Evolutionary conservation across 2,888 invertebrate genomes (phyloP), one percentile per base, ranked within the genome.

Genomic region (Digitonthophagus gazella): DNA sequence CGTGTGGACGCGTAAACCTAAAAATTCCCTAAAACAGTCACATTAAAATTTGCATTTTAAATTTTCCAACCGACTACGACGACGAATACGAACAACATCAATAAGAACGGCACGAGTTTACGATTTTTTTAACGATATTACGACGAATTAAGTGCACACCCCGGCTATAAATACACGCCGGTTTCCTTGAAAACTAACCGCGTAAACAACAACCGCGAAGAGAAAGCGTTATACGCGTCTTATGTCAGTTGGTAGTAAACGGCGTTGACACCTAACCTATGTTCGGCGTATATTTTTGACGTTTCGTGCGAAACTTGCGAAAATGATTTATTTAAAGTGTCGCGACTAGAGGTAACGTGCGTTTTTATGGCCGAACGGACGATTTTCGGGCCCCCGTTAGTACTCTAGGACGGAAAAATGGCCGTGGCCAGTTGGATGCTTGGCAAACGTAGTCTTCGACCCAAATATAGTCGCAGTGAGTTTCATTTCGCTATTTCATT

Each of bases 391-490:
- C n/a, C 58, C 8, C 15, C 28, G 64, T 15, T 18, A 71, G 67
- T 67, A 19, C 11, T 20, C n/a, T n/a, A n/a, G n/a, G n/a, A 19
- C 19, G 61, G 19, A 70, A 77, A 78, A 75, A 85, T 85, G 85
- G 85, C 86, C 77, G 84, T 85, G 77, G 83, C 86, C 73, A 85
- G 84, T 80, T 86, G 85, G 85, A 85, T 85, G 83, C 78, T 85
- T 75, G 83, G 86, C 77, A 84, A 82, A 73, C 79, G 79, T 73
- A 80, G 78, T 75, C 74, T 83, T 72, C 83, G 85, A 81, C 84
- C 78, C 80, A 83, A 79, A 81, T 85, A 80, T 80, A 84, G 83
- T 79, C 75, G 84, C 79, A 76, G 79, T 80, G 79, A 75, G 77
- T 75, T 75, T 22, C 14, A 56, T 65, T 22, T 16, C 54, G 16